A percentile compares a stretch with the other conserved stretches of the same genome.
Evolutionary conservation across 1,140 invertebrate genomes (phyloP).

Genomic region (Idris sp.): DNA sequence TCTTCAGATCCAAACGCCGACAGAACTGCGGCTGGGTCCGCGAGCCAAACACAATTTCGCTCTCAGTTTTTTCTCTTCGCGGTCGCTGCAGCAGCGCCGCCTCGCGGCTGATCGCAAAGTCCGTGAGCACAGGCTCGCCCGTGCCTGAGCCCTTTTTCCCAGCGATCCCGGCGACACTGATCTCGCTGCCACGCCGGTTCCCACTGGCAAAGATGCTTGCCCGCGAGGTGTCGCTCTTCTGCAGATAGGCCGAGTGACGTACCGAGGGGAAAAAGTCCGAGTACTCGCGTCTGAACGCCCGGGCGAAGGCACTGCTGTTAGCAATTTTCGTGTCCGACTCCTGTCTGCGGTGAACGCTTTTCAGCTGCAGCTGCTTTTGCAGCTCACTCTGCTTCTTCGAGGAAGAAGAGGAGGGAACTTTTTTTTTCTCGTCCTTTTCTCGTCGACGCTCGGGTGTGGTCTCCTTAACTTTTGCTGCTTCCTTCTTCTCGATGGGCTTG

Average conservation of each 20-base stretch:
- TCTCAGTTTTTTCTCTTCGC: slow-evolving; percentile 90
- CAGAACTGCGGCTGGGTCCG: slow-evolving; percentile 62
- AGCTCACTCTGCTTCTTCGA: slow-evolving; percentile 66
- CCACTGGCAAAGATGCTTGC: slow-evolving; percentile 81
- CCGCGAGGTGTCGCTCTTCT: slow-evolving; percentile 78
- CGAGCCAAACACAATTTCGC: slow-evolving; percentile 87
- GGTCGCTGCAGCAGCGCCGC: slow-evolving; percentile 79
- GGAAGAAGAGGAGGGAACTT: no score
- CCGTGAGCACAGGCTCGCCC: slow-evolving; percentile 85
- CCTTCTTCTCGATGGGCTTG: slow-evolving; percentile 76
- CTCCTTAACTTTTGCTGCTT: slow-evolving; percentile 71
- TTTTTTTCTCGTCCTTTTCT: no score
- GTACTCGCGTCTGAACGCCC: slow-evolving; percentile 88
- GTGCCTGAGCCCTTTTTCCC: slow-evolving; percentile 73
- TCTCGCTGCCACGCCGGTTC: slow-evolving; percentile 82
- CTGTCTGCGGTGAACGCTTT: slow-evolving; percentile 78
- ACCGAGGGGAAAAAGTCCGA: slow-evolving; percentile 88
- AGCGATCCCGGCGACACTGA: slow-evolving; percentile 73
- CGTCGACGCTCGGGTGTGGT: no score
- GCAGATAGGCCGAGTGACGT: slow-evolving; percentile 86
- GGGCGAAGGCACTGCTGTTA: slow-evolving; percentile 82
- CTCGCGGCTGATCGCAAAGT: slow-evolving; percentile 83
- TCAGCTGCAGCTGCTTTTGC: slow-evolving; percentile 73
- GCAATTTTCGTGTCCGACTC: slow-evolving; percentile 84
- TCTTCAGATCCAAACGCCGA: slow-evolving; percentile 75